phyloP scores from a whole-genome alignment of 2,797 vertebrate species.

The Clamator glandarius region DNA sequence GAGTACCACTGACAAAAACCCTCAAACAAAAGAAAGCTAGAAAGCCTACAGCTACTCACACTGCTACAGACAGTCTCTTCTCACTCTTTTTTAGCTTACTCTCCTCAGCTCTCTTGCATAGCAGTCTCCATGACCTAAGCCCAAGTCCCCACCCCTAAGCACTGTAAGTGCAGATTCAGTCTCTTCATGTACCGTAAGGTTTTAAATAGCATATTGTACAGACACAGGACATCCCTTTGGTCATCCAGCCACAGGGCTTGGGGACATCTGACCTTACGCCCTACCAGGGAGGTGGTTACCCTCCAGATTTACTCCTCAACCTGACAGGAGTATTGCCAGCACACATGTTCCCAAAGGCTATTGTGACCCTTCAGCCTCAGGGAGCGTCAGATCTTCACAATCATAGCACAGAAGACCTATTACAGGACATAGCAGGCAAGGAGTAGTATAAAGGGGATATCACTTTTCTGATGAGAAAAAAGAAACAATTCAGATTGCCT shows the following conservation, averaged over 20 bases:
- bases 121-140: not conserved
- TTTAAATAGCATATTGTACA: not conserved
- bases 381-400: not conserved
- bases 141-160: not conserved
- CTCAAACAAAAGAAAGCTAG: not conserved
- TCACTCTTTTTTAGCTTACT: not conserved
- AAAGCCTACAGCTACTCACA: not conserved
- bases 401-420: not conserved
- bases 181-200: not conserved
- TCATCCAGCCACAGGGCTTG: no score
- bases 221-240: not conserved
- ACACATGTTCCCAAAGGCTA: rapidly evolving
- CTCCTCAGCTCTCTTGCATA: not conserved
- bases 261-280: rapidly evolving
- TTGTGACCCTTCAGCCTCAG: not conserved
- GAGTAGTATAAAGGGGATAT: not conserved
- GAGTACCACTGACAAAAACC: not conserved
- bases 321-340: no score
- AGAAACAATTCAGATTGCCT: not conserved
- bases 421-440: not conserved
- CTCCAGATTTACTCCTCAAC: not conserved
- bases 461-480: not conserved
- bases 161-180: not conserved
- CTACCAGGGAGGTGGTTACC: not conserved
- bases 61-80: not conserved